Conservation (phyloP, 2,797 vertebrate genomes). For the Pipistrellus pygmaeus region DNA sequence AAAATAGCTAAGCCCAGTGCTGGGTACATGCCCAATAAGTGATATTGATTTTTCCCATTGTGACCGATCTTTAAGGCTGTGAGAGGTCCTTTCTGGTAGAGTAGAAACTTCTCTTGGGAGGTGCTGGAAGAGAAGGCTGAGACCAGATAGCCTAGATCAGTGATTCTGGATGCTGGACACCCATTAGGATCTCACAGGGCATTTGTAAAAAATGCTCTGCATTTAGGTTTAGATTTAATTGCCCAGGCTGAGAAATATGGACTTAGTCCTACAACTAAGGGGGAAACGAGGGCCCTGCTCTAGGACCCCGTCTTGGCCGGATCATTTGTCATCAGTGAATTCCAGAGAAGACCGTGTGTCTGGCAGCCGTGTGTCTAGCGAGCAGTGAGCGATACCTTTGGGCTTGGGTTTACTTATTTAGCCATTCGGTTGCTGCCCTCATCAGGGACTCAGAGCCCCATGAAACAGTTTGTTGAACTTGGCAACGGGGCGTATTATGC, state of each 20-base stretch:
- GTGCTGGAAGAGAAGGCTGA: background rate
- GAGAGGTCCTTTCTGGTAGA: background rate
- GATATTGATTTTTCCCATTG: background rate
- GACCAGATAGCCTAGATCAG: background rate
- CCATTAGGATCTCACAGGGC: background rate
- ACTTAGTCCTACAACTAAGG: background rate
- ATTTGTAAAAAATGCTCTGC: background rate
- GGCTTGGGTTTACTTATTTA: slow-evolving; percentile 33
- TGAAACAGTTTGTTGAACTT: slow-evolving; percentile 71
- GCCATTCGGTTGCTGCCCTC: slow-evolving; percentile 50
- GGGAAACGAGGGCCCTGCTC: background rate
- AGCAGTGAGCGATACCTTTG: background rate
- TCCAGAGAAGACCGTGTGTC: background rate
- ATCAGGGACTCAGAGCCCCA: slow-evolving; percentile 37
- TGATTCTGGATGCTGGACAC: background rate
- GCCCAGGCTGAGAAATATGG: background rate
- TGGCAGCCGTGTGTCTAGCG: background rate
- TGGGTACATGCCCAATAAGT: background rate
- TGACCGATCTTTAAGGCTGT: background rate
- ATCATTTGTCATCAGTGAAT: slow-evolving; percentile 18
- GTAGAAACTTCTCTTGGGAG: background rate
- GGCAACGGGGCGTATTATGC: background rate
- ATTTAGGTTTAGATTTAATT: background rate
- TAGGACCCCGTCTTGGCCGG: background rate
- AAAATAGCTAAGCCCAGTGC: background rate